Percentiles rank a stretch among this genome's conserved stretches.
These are phyloP conservation scores for Eufriesea mexicana DNA, from an alignment of 1,140 invertebrate species.

Conservation along the genomic window DNA sequence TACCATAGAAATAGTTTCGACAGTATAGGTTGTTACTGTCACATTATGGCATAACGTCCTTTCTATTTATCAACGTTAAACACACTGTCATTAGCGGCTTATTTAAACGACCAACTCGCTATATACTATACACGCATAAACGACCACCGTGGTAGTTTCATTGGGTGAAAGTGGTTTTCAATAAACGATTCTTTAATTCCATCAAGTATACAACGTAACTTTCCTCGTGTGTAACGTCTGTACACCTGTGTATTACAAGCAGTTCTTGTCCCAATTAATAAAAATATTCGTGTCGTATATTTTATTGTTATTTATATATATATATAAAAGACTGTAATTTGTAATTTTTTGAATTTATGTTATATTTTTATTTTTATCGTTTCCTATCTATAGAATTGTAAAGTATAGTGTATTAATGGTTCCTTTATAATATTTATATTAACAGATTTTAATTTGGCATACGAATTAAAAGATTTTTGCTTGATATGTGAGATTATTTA, in stretches of 20 bases:
- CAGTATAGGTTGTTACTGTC: background rate
- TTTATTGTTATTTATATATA: too few relatives aligned
- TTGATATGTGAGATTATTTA: too few relatives aligned
- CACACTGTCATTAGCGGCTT: background rate
- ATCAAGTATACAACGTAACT: background rate
- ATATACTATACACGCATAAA: background rate
- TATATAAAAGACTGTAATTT: too few relatives aligned
- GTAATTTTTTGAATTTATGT: too few relatives aligned
- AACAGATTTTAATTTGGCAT: too few relatives aligned
- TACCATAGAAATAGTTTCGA: background rate
- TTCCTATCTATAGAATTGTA: too few relatives aligned
- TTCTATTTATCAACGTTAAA: background rate
- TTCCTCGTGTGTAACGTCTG: background rate
- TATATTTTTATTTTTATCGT: too few relatives aligned
- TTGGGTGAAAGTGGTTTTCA: slow-evolving; percentile 20
- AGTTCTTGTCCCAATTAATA: background rate
- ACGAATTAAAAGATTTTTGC: too few relatives aligned
- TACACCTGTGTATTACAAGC: too few relatives aligned
- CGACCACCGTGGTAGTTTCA: background rate
- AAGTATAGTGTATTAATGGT: too few relatives aligned
- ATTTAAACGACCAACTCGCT: background rate
- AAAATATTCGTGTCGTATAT: background rate
- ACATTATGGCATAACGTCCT: background rate
- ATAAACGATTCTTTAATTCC: slow-evolving; percentile 23
- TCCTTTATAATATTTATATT: too few relatives aligned